Evolutionary conservation across 2,888 invertebrate species (phyloP), one percentile per base, ranked within the genome.

Genomic region (Eilema caniola): DNA sequence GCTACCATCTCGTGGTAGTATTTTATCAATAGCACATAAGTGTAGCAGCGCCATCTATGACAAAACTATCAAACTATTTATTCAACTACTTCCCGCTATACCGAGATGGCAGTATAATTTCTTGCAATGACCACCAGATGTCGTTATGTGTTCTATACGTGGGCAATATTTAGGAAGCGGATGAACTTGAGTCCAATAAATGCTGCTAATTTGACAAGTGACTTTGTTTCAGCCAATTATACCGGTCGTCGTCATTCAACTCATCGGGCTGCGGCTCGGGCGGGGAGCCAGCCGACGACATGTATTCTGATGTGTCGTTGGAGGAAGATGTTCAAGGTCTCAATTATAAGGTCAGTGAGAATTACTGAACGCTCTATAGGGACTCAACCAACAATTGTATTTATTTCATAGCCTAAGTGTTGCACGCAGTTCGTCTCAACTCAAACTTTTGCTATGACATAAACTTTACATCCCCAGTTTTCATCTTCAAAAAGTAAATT

Each of bases 251-350:
- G 90, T 98, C 98, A 94, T 98, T 98, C 95, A 98, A 98, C 96
- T 98, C 98, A 85, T 98, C 98, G 73, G 98, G 98, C 81, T 97
- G 98, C 91, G 98, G 98, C 90, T 98, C 98, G 83, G 98, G 97
- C 89, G 98, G 98, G 93, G 98, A 98, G 94, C 98, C 98, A 87
- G 98, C 98, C 71, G 99, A 99, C 96, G 99, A 99, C 95, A 98
- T 98, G 97, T 98, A 98, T 96, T 98, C 98, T 81, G 98, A 99
- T 95, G 98, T 98, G 70, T 98, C 98, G 82, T 95, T 98, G 82
- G 98, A 98, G 91, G 99, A 99, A 90, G 99, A 99, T 94, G 98
- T 99, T 72, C 97, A 98, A 93, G 98, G 99, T 94, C 97, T 99
- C 88, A 99, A 98, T 94, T 98, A 98, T 93, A 98, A 98, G 97